A percentile compares a stretch with the other conserved stretches of the same genome.
phyloP scores from a whole-genome alignment of 2,797 vertebrate genomes.

The Pangasius krempfi region DNA sequence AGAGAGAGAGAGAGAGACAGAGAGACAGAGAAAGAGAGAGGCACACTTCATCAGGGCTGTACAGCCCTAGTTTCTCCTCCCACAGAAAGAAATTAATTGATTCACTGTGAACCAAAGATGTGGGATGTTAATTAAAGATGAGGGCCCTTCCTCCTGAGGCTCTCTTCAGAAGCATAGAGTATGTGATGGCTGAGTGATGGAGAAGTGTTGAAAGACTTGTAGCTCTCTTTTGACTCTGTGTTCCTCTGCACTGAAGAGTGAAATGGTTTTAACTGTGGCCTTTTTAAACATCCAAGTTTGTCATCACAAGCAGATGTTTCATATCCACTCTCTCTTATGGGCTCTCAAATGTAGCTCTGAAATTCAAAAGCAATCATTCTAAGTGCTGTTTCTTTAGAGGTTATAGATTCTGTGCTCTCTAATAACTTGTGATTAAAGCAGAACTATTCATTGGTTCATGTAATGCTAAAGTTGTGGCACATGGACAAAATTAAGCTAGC shows the following conservation, averaged over 20 bases:
- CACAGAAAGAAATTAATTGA: constrained; percentile 31
- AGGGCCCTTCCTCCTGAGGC: constrained; percentile 53
- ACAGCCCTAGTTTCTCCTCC: constrained; percentile 8
- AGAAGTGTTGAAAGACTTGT: constrained; percentile 38
- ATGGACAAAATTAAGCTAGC: neutral
- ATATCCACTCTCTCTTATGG: neutral
- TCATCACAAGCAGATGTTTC: constrained; percentile 14
- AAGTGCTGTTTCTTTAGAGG: neutral
- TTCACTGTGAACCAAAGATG: constrained; percentile 37
- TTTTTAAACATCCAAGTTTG: constrained; percentile 31
- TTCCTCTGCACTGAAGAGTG: neutral
- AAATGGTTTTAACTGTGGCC: constrained; percentile 10
- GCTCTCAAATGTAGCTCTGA: neutral
- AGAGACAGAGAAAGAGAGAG: neutral
- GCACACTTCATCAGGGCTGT: neutral
- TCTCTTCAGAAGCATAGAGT: constrained; percentile 26
- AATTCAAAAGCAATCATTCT: neutral
- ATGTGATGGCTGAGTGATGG: constrained; percentile 50
- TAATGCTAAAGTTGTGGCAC: neutral
- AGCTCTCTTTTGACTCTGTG: constrained; percentile 19
- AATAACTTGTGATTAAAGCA: neutral
- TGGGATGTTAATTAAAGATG: constrained; percentile 63
- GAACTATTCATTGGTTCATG: neutral
- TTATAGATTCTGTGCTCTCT: neutral
- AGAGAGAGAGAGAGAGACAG: neutral